Conservation (phyloP, 2,113 vertebrate species). For the Hystrix cristata region DNA sequence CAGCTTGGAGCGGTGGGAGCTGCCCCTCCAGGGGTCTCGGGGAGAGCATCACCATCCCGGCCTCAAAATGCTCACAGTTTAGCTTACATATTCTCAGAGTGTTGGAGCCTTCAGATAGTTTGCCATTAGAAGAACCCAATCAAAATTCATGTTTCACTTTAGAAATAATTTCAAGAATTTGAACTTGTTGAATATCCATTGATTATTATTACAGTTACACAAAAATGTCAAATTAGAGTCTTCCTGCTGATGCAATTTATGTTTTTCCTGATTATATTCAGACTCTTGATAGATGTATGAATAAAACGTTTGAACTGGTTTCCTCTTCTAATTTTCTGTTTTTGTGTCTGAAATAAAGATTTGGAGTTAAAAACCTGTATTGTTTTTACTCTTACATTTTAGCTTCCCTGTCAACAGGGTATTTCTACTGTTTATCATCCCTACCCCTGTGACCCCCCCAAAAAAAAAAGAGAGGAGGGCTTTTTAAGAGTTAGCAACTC, state of each 20-base stretch:
- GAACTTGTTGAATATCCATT: constrained; percentile 59
- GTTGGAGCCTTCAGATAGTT: neutral
- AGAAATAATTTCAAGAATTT: constrained; percentile 47
- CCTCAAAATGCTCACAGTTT: fast-evolving
- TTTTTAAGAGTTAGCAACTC: neutral
- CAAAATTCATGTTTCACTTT: neutral
- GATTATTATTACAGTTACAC: constrained; percentile 62
- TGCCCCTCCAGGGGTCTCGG: fast-evolving
- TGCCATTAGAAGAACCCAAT: neutral
- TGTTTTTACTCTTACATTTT: neutral
- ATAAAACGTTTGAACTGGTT: constrained; percentile 28
- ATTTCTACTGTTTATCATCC: neutral
- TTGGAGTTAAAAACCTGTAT: neutral
- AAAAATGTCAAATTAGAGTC: constrained; percentile 68
- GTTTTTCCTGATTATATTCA: constrained; percentile 68
- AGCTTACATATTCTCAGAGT: neutral
- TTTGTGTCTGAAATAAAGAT: constrained; percentile 62
- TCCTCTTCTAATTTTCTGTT: constrained; percentile 35
- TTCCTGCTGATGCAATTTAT: constrained; percentile 65
- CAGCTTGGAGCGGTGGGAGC: fast-evolving
- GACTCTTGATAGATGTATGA: neutral
- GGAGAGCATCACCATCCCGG: fast-evolving
- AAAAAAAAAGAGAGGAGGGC: neutral
- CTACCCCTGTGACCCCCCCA: neutral
- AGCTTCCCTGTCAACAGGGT: neutral